Conservation (phyloP, 2,888 invertebrate species). For the Acanthopleura granulata region DNA sequence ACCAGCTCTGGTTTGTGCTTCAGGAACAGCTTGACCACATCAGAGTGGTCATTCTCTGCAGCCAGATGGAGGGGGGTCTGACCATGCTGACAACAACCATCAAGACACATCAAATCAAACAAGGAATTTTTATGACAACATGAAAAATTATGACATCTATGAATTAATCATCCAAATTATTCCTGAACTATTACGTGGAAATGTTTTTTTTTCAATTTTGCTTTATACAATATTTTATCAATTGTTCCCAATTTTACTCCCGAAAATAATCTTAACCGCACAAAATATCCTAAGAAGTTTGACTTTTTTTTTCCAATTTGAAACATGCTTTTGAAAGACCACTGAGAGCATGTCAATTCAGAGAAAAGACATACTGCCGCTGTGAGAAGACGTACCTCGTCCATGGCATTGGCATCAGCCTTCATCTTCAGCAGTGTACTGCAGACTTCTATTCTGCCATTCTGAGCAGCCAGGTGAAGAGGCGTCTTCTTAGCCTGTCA, state of each 20-base stretch:
- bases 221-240: too few species aligned
- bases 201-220: too few species aligned
- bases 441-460: conserved; percentile 96
- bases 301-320: too few species aligned
- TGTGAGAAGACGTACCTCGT: conserved; percentile 71
- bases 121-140: too few species aligned
- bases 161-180: too few species aligned
- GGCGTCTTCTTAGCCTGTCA: conserved; percentile 93
- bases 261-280: too few species aligned
- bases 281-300: too few species aligned
- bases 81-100: conserved; percentile 77
- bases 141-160: too few species aligned
- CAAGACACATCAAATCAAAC: not conserved
- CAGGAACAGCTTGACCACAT: conserved; percentile 97
- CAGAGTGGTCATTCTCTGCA: conserved; percentile 97
- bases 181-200: too few species aligned
- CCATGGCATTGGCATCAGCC: conserved; percentile 95
- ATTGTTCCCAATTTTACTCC: too few species aligned
- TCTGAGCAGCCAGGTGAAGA: conserved; percentile 94
- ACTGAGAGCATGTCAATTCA: not conserved
- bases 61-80: conserved; percentile 98
- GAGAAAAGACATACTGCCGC: too few species aligned
- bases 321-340: not conserved
- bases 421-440: conserved; percentile 90
- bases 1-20: conserved; percentile 84